Percentiles rank a stretch among this genome's conserved stretches.
phyloP scores from a whole-genome alignment of 2,888 invertebrate species.

The Trachelus troglodyta region DNA sequence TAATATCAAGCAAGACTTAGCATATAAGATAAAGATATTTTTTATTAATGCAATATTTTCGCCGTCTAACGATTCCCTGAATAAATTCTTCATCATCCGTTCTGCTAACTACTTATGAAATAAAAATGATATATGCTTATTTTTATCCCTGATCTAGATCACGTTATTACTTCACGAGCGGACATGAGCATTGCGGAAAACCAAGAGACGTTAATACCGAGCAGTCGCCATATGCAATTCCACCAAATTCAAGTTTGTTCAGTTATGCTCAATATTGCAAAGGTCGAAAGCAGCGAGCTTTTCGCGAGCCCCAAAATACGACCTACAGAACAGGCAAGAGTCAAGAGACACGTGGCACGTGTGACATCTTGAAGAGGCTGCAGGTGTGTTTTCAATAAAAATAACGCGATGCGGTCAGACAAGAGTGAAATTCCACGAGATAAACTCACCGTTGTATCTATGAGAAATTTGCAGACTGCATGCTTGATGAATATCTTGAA shows the following conservation, averaged over 20 bases:
- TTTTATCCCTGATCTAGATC: slow-evolving; percentile 31
- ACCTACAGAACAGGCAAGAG: slow-evolving; percentile 57
- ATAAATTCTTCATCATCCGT: background rate
- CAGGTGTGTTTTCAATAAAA: slow-evolving; percentile 61
- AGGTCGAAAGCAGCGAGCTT: slow-evolving; percentile 55
- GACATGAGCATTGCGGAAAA: slow-evolving; percentile 43
- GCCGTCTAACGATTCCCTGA: background rate
- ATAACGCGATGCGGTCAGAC: background rate
- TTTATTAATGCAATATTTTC: background rate
- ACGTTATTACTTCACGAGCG: slow-evolving; percentile 52
- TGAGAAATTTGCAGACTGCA: background rate
- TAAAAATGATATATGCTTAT: background rate
- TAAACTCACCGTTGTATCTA: background rate
- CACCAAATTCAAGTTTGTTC: slow-evolving; percentile 64
- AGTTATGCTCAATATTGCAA: slow-evolving; percentile 65
- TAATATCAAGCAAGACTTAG: background rate
- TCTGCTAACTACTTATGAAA: background rate
- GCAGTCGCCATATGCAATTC: slow-evolving; percentile 65
- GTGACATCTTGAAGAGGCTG: slow-evolving; percentile 71
- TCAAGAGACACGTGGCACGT: slow-evolving; percentile 54
- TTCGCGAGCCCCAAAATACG: slow-evolving; percentile 51
- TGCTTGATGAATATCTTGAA: background rate
- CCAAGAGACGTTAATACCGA: slow-evolving; percentile 58
- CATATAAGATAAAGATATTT: background rate
- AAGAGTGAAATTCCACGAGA: background rate